Percentiles rank a stretch among this genome's conserved stretches.
phyloP scores from a whole-genome alignment of 2,888 invertebrate genomes.

The Heliconius charithonia region DNA sequence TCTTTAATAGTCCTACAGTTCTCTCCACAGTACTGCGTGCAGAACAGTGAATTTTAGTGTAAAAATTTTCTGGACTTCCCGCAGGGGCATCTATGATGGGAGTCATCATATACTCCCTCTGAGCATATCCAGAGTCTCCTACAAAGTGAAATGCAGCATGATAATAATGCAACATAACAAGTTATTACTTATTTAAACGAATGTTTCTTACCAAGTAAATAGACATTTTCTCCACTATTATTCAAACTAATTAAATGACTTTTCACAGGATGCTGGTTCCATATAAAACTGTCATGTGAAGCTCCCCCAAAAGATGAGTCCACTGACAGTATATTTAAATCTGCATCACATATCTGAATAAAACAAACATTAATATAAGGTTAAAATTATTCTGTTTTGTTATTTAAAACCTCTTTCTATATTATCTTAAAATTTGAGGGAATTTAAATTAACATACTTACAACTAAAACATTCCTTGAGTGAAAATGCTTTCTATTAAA shows the following conservation, averaged over 20 bases:
- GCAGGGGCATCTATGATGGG: constrained; percentile 13
- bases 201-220: not conserved
- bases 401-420: not conserved
- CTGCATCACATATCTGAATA: constrained; percentile 32
- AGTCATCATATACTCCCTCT: constrained; percentile 35
- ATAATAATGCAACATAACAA: not conserved
- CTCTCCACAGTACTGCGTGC: constrained; percentile 23
- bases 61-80: constrained; percentile 24
- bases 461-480: constrained; percentile 38
- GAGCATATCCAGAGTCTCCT: constrained; percentile 32
- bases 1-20: constrained; percentile 18
- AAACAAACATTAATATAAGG: not conserved
- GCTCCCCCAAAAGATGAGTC: constrained; percentile 38
- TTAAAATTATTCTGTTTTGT: not conserved
- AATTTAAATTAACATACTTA: constrained; percentile 18
- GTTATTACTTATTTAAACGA: not conserved
- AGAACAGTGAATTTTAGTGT: constrained; percentile 22
- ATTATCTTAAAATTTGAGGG: not conserved
- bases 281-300: constrained; percentile 25
- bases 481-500: constrained; percentile 39
- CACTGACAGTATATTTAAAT: constrained; percentile 38
- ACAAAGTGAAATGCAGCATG: not conserved
- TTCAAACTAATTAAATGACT: not conserved
- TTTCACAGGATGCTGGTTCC: constrained; percentile 6
- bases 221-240: constrained; percentile 10